Evolutionary conservation across 1,140 invertebrate genomes (phyloP), one percentile per base, ranked within the genome.

Genomic region (Camponotus vicinus): DNA sequence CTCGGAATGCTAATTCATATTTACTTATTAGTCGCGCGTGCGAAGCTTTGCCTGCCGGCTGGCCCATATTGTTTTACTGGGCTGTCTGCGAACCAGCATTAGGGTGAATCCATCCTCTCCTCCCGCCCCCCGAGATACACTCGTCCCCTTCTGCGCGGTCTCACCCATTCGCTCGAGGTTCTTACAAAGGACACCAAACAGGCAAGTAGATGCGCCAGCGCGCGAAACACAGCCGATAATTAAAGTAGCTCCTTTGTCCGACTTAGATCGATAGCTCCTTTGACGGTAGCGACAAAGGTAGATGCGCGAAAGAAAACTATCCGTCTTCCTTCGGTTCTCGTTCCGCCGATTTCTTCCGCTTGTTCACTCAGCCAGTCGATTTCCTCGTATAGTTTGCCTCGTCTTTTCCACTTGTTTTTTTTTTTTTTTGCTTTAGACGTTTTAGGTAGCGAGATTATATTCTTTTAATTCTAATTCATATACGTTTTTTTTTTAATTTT

Each of bases 211-310:
- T 91, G 89, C 64, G 87, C 66, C 86, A 59, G 79, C 34, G 86
- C 76, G 85, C 88, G 86, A 87, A 89, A 91, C 92, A 87, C 84
- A 84, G 89, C 91, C 92, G 92, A 92, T 93, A 93, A 93, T 93
- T 93, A 93, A 93, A 93, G 92, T 92, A 92, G 91, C 88, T 90
- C 91, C 88, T 92, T 93, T 92, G 92, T 93, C 90, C 87, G 92
- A 93, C 89, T 92, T 91, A 91, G 92, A 93, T 93, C 92, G 92
- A 93, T 93, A 91, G 88, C 79, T 92, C 89, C 92, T 92, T 91
- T 89, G 91, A 88, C 86, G 86, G 77, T 57, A 85, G 52, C 73
- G 71, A 78, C 59, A 32, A 55, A 75, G 61, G 73, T 78, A 59
- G 67, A 86, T 61, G 37, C 70, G 34, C 67, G 70, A 87, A 89